Conservation (phyloP, 1,140 invertebrate species). For the Halyomorpha halys region DNA sequence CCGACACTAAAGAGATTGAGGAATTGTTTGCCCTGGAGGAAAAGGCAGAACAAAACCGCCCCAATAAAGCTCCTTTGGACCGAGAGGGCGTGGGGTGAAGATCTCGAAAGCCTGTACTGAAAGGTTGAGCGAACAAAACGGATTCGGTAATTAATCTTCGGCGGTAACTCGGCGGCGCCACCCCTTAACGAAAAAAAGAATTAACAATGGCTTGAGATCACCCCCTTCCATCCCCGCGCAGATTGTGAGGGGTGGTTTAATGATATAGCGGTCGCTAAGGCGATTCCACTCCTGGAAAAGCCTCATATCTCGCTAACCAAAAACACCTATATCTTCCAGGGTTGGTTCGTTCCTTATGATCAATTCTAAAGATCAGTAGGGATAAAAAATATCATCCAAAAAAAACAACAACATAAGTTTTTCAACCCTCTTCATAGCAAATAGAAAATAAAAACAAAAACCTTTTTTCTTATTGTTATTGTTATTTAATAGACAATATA, state of each 20-base stretch:
- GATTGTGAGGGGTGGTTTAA: not conserved
- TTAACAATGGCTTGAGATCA: constrained; percentile 4
- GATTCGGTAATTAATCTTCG: constrained; percentile 10
- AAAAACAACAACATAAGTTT: too few species aligned
- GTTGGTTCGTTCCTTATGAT: too few species aligned
- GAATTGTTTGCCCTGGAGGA: too few species aligned
- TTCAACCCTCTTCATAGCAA: too few species aligned
- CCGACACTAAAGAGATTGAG: too few species aligned
- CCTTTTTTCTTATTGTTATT: too few species aligned
- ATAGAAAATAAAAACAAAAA: too few species aligned
- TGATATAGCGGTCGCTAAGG: constrained; percentile 1
- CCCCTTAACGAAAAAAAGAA: not conserved
- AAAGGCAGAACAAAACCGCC: not conserved
- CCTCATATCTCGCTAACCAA: too few species aligned
- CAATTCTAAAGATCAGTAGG: too few species aligned
- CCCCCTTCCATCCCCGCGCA: not conserved
- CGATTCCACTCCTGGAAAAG: not conserved
- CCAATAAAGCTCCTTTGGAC: constrained; percentile 1
- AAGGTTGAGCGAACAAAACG: not conserved
- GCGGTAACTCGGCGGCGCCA: constrained; percentile 1
- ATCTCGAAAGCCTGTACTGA: not conserved
- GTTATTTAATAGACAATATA: too few species aligned
- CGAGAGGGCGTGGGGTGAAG: constrained; percentile 1
- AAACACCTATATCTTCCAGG: too few species aligned
- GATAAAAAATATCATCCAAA: too few species aligned